Evolutionary conservation across 2,113 vertebrate species (phyloP), one percentile per base, ranked within the genome.

Genomic region (Mellivora capensis): DNA sequence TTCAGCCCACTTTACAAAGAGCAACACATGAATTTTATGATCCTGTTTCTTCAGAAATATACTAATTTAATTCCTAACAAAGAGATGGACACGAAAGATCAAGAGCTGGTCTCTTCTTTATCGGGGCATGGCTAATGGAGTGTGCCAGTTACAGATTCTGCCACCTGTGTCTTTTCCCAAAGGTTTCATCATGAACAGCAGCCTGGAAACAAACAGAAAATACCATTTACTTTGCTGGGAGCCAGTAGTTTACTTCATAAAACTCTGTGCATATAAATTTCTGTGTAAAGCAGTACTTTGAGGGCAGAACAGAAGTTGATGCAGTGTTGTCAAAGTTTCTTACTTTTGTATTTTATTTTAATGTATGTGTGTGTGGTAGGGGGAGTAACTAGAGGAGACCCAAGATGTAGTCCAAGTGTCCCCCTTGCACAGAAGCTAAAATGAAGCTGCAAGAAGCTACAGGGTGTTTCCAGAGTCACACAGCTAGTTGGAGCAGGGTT

Each of bases 171-270:
- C 54, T 93, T 95, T 91, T 23, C 61, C 71, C 79, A 81, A 95
- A 37, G 47, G 34, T 95, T 87, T 17, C 25, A 44, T 79, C 6
- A 59, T 87, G 85, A 86, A 67, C 6, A 1, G 54, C 47, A 94
- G 18, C 14, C 39, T 90, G 57, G 79, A 85, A 91, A 81, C 17
- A 72, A 44, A 71, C 77, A 49, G 85, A 72, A 90, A 81, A 81
- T 39, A 47, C 15, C n/a, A 13, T 42, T 90, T 85, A 7, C 62
- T 90, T 87, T 83, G 21, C 61, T 42, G 15, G 72, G 20, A 47
- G 84, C 42, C 37, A 72, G 10, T 96, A 42, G 11, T 89, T 96
- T 95, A 61, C 64, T 92, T n/a, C 77, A 31, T n/a, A 52, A 93
- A 94, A 42, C 34, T 76, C 37, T 80, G 25, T 91, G 71, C 18